These are phyloP conservation scores for Chaetogeoica ovagalla DNA, from an alignment of 2,888 invertebrate genomes.

Conservation along the genomic window DNA sequence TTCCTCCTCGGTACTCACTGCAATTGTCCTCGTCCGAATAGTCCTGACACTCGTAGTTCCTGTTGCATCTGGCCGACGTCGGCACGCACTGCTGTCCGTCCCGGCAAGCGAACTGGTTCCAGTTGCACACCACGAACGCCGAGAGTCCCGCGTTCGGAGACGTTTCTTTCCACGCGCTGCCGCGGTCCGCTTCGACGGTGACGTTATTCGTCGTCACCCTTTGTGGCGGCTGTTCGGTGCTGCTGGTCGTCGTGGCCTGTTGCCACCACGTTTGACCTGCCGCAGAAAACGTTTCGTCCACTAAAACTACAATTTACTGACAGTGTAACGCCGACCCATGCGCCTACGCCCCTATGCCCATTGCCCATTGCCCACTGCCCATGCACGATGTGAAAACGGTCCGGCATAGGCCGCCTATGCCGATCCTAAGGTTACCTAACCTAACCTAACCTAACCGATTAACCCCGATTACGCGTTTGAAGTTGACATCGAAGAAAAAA, in stretches of 20 bases:
- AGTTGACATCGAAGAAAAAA: no score
- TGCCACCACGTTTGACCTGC: not conserved
- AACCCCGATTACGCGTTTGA: no score
- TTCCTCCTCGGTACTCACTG: slow-evolving; percentile 57
- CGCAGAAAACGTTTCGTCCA: not conserved
- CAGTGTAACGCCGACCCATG: no score
- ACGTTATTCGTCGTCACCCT: not conserved
- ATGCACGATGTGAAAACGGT: no score
- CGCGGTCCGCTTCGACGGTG: not conserved
- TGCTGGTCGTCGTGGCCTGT: not conserved
- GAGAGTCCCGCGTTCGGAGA: not conserved
- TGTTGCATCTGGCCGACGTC: slow-evolving; percentile 67
- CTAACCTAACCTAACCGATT: no score
- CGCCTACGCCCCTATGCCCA: no score
- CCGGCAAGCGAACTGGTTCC: slow-evolving; percentile 63
- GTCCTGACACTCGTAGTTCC: slow-evolving; percentile 66
- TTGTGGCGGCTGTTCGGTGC: not conserved
- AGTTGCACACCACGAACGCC: slow-evolving; percentile 54
- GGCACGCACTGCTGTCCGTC: slow-evolving; percentile 66
- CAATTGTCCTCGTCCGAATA: slow-evolving; percentile 69
- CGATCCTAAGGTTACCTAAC: no score
- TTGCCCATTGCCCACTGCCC: no score
- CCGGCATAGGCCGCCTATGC: no score
- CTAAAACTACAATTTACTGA: not conserved
- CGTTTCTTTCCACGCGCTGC: not conserved